phyloP scores from a whole-genome alignment of 2,888 invertebrate species.

The Ichneumoninae sp. region DNA sequence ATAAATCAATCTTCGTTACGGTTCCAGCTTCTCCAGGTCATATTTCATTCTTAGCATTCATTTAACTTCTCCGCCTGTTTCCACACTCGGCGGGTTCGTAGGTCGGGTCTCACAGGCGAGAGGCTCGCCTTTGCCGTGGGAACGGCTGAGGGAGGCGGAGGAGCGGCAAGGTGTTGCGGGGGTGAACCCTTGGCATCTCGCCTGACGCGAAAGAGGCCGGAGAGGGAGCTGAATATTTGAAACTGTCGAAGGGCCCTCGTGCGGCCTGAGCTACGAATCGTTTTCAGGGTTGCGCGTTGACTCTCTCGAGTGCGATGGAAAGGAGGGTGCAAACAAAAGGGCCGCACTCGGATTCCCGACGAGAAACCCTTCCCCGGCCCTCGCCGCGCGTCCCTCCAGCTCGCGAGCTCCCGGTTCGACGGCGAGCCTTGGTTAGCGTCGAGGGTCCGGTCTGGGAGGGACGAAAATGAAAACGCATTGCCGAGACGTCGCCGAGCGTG shows the following conservation, averaged over 20 bases:
- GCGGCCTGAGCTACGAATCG: constrained; percentile 50
- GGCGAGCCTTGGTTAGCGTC: constrained; percentile 31
- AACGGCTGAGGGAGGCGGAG: not conserved
- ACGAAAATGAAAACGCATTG: constrained; percentile 66
- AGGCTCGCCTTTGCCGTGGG: not conserved
- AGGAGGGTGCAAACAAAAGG: constrained; percentile 68
- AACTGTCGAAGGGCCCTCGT: constrained; percentile 54
- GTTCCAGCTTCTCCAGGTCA: constrained; percentile 27
- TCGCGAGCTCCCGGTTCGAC: constrained; percentile 27
- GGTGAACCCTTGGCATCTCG: not conserved
- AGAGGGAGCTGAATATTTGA: constrained; percentile 66
- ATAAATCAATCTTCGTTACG: constrained; percentile 65
- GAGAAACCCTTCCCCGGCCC: constrained; percentile 61
- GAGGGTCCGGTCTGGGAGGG: constrained; percentile 43
- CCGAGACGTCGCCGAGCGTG: constrained; percentile 50
- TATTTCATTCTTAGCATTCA: constrained; percentile 57
- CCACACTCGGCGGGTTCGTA: not conserved
- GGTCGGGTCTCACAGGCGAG: not conserved
- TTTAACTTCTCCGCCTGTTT: constrained; percentile 50
- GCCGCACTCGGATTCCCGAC: constrained; percentile 58
- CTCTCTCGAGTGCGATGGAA: constrained; percentile 58
- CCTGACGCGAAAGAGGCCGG: constrained; percentile 18
- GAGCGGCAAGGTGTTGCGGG: not conserved
- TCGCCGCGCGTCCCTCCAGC: constrained; percentile 4
- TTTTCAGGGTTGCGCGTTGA: constrained; percentile 56